phyloP scores from a whole-genome alignment of 2,797 vertebrate species.

The Picus viridis region DNA sequence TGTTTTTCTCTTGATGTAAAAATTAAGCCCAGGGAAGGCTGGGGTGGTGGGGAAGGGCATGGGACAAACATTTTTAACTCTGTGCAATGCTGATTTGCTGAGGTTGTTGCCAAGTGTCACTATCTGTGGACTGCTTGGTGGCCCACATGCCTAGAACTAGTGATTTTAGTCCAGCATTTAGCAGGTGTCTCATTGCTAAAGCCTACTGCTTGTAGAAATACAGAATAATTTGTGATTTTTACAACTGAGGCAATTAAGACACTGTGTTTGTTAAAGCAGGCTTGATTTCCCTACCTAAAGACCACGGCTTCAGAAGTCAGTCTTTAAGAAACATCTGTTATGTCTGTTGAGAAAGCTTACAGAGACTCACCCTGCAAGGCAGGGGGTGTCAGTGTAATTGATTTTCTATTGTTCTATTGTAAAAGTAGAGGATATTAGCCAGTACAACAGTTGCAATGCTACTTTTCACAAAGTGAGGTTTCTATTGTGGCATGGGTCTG shows the following conservation, averaged over 20 bases:
- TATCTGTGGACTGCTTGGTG: not conserved
- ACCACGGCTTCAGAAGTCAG: not conserved
- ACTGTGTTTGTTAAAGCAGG: not conserved
- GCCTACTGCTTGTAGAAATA: not conserved
- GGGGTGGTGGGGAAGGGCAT: not conserved
- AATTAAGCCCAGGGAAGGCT: not conserved
- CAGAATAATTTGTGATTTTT: not conserved
- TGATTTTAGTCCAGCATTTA: not conserved
- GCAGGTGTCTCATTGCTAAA: not conserved
- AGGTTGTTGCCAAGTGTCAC: not conserved
- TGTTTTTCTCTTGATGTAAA: not conserved
- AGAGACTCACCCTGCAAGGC: not conserved
- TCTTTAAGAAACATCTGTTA: not conserved
- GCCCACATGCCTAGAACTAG: not conserved
- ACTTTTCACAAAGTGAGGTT: not conserved
- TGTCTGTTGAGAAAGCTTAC: not conserved
- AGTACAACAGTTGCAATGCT: not conserved
- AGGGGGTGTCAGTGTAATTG: not conserved
- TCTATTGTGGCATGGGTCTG: rapidly evolving
- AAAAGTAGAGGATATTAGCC: not conserved
- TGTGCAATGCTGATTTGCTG: not conserved
- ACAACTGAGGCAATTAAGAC: not conserved
- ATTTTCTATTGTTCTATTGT: conserved; percentile 29
- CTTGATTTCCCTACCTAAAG: not conserved
- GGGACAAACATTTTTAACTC: not conserved